Conservation (phyloP, 1,140 invertebrate genomes). For the Drosophila insularis region DNA sequence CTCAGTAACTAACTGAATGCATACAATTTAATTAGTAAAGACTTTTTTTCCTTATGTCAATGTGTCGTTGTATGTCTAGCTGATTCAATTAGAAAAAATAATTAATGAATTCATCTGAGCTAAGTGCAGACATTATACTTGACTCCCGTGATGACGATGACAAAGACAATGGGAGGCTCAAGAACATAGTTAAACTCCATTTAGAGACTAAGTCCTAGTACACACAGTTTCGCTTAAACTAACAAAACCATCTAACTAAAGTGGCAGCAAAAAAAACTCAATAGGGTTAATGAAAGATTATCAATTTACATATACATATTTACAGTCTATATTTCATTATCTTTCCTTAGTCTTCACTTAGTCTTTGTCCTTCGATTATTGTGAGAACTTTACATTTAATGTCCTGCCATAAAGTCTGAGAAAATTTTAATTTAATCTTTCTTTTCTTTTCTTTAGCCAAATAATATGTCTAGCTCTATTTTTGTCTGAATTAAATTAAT, state of each 20-base stretch:
- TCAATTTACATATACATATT: conserved; percentile 1
- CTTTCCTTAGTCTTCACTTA: too few species aligned
- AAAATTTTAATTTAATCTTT: too few species aligned
- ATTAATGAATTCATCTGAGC: conserved; percentile 74
- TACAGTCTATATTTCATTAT: too few species aligned
- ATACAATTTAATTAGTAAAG: conserved; percentile 66
- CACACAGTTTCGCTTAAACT: conserved; percentile 8
- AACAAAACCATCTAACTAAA: background rate
- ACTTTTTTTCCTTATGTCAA: conserved; percentile 18
- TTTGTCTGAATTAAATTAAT: too few species aligned
- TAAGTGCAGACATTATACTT: conserved; percentile 70
- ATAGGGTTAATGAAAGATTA: conserved; percentile 42
- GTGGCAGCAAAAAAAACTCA: background rate
- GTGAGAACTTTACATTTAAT: too few species aligned
- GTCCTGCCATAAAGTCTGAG: too few species aligned
- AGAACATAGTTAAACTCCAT: conserved; percentile 50
- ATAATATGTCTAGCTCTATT: too few species aligned
- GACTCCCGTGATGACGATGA: conserved; percentile 41
- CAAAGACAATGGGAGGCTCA: conserved; percentile 29
- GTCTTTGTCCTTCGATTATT: too few species aligned
- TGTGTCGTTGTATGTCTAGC: background rate
- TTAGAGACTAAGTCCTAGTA: conserved; percentile 19
- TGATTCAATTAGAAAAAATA: conserved; percentile 63
- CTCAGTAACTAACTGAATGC: conserved; percentile 11
- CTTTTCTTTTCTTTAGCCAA: too few species aligned